phyloP scores from a whole-genome alignment of 1,140 invertebrate genomes.

The Hydropsyche tenuis region DNA sequence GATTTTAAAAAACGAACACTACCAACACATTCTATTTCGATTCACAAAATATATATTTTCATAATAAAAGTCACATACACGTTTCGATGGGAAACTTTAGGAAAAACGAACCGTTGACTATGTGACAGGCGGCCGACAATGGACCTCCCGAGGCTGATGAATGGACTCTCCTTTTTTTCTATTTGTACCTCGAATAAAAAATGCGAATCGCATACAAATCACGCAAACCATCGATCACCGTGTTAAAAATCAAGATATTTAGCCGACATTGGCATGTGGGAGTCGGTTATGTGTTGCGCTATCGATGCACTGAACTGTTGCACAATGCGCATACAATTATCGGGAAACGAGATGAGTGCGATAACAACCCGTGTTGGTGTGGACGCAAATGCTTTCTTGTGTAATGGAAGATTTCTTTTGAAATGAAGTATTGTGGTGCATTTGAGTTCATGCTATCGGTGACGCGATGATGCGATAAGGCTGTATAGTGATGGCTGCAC shows the following conservation, averaged over 20 bases:
- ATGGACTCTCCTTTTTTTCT: not conserved
- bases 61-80: no score
- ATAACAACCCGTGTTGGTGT: no score
- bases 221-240: constrained; percentile 12
- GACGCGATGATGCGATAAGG: no score
- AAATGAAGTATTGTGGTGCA: no score
- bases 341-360: not conserved
- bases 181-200: constrained; percentile 2
- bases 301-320: not conserved
- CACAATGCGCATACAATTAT: not conserved
- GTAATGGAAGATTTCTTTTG: no score
- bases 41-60: no score
- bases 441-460: no score
- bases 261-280: not conserved
- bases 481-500: no score
- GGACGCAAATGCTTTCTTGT: no score
- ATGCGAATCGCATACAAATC: constrained; percentile 32
- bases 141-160: not conserved
- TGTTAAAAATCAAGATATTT: not conserved
- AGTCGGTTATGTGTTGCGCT: not conserved
- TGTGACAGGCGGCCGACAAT: not conserved
- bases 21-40: no score
- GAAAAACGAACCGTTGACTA: not conserved
- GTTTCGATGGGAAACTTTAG: no score
- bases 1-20: no score